These are phyloP conservation scores for Garrulus glandarius DNA, from an alignment of 2,797 vertebrate species.

Conservation along the genomic window DNA sequence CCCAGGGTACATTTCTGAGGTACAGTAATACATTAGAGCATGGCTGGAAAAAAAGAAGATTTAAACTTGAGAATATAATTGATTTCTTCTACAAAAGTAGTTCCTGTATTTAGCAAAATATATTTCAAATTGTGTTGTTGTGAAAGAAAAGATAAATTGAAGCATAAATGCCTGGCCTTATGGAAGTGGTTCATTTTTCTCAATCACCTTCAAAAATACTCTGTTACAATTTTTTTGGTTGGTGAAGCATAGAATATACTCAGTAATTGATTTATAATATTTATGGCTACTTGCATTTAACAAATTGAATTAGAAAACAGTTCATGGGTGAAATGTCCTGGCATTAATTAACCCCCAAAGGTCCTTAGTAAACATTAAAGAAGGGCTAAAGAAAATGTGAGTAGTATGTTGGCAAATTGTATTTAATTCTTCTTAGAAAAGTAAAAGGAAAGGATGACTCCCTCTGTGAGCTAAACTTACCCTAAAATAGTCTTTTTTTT, in stretches of 20 bases:
- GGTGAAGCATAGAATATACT: background rate
- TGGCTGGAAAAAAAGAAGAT: conserved; percentile 12
- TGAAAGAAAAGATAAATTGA: conserved; percentile 52
- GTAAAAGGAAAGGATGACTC: background rate
- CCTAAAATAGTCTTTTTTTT: background rate
- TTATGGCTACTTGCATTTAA: conserved; percentile 35
- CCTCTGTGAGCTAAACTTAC: background rate
- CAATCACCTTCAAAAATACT: conserved; percentile 36
- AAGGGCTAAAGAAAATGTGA: background rate
- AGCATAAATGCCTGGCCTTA: conserved; percentile 1
- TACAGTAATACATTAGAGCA: conserved; percentile 50
- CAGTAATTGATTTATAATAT: conserved; percentile 49
- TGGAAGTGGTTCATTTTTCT: conserved; percentile 41
- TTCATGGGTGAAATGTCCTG: background rate
- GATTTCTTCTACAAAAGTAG: conserved; percentile 59
- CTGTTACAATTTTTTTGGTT: background rate
- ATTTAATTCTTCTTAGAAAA: background rate
- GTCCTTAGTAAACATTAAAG: conserved; percentile 11
- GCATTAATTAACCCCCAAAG: conserved; percentile 14
- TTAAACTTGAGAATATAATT: conserved; percentile 65
- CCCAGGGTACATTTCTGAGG: conserved; percentile 45
- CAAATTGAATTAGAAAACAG: conserved; percentile 36
- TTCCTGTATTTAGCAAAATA: conserved; percentile 45
- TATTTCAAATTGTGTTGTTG: conserved; percentile 32
- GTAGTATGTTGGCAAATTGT: background rate